Percentiles rank a stretch among this genome's conserved stretches.
These are phyloP conservation scores for Hydrozoanthus gracilis DNA, from an alignment of 92 coral and sea anemone species.

Conservation along the genomic window DNA sequence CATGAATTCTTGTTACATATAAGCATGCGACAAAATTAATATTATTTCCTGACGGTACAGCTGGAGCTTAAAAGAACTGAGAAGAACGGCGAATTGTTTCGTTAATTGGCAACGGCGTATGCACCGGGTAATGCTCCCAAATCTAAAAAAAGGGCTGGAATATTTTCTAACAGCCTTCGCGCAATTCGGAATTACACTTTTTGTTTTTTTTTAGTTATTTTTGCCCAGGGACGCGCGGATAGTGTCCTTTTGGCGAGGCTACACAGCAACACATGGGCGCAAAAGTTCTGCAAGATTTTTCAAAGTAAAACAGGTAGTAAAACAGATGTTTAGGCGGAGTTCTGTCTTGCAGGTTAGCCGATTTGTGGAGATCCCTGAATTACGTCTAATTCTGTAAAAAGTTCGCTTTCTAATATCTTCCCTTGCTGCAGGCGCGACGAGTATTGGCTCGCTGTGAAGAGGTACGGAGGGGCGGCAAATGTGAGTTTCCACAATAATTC, in stretches of 20 bases:
- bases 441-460: slow-evolving; percentile 8
- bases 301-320: neutral
- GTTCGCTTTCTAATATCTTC: too few species aligned
- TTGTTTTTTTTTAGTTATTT: neutral
- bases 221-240: neutral
- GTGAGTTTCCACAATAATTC: too few species aligned
- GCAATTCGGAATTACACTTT: neutral
- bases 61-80: too few species aligned
- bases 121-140: too few species aligned
- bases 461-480: slow-evolving; percentile 44
- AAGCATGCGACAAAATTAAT: too few species aligned
- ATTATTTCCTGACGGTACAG: too few species aligned
- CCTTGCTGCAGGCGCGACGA: slow-evolving; percentile 23
- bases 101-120: too few species aligned
- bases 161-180: too few species aligned
- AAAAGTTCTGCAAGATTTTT: neutral
- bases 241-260: neutral
- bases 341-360: slow-evolving; percentile 32
- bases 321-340: slow-evolving; percentile 33
- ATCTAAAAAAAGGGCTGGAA: too few species aligned
- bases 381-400: neutral
- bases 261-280: slow-evolving; percentile 21
- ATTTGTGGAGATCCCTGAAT: neutral
- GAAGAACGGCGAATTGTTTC: too few species aligned
- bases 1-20: too few species aligned